phyloP scores from a whole-genome alignment of 2,113 vertebrate genomes.

The Puffinus mauretanicus region DNA sequence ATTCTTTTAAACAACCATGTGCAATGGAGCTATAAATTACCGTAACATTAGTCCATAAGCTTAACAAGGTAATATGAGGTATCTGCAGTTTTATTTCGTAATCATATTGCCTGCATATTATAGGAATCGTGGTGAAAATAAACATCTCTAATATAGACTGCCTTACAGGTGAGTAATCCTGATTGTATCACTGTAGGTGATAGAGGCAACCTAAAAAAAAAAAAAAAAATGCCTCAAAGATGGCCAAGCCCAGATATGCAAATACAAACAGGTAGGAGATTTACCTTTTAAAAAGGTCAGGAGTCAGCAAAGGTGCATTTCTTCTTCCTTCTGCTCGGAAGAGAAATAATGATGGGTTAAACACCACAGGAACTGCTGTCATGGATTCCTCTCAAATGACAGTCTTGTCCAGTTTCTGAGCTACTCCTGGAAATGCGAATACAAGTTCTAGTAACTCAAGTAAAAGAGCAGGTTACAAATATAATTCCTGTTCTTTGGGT shows the following conservation, averaged over 20 bases:
- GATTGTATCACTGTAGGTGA: neutral
- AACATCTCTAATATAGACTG: neutral
- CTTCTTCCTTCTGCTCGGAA: neutral
- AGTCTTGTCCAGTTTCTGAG: neutral
- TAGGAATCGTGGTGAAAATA: neutral
- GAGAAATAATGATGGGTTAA: neutral
- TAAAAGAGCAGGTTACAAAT: neutral
- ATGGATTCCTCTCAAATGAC: neutral
- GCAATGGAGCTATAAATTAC: conserved; percentile 63
- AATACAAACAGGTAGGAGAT: neutral
- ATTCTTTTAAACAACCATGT: conserved; percentile 43
- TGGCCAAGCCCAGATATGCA: neutral
- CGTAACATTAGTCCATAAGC: conserved; percentile 53
- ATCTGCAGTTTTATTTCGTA: conserved; percentile 39
- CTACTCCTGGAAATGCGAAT: neutral
- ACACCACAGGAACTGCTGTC: neutral
- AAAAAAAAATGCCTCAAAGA: neutral
- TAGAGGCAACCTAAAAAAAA: neutral
- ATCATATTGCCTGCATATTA: conserved; percentile 26
- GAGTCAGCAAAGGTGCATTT: neutral
- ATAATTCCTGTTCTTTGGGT: neutral
- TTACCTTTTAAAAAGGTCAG: neutral
- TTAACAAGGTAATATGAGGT: conserved; percentile 37
- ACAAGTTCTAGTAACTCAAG: neutral
- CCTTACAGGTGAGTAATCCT: neutral